phyloP scores from a whole-genome alignment of 2,797 vertebrate species.

The Melanogrammus aeglefinus region DNA sequence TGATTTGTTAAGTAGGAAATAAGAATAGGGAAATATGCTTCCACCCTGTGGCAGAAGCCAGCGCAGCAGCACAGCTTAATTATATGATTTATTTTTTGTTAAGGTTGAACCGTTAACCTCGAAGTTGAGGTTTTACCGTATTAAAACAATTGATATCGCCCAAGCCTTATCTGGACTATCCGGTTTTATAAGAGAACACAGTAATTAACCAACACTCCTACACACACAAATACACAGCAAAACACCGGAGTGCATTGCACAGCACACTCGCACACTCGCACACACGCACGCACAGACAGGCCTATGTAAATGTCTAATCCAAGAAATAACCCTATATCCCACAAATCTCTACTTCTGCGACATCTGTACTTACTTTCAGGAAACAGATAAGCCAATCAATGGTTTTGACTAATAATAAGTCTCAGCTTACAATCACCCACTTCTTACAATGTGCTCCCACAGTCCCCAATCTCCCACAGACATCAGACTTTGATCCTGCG shows the following conservation, averaged over 20 bases:
- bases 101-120: too few species aligned
- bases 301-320: not conserved
- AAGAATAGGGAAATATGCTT: too few species aligned
- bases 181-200: not conserved
- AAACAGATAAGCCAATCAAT: not conserved
- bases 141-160: too few species aligned
- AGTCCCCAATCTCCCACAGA: conserved; percentile 33
- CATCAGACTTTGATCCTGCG: conserved; percentile 61
- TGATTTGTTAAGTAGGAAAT: too few species aligned
- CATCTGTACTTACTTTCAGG: not conserved
- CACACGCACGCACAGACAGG: not conserved
- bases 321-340: conserved; percentile 28
- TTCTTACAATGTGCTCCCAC: not conserved
- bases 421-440: not conserved
- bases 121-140: too few species aligned
- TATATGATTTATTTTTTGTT: too few species aligned
- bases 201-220: not conserved
- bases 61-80: too few species aligned
- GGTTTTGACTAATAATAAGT: not conserved
- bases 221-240: not conserved
- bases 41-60: too few species aligned
- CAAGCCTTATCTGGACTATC: too few species aligned
- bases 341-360: not conserved
- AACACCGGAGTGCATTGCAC: not conserved
- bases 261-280: not conserved